Base-by-base conservation (phyloP, 2,888 invertebrate species). In the Thumatha senex region DNA sequence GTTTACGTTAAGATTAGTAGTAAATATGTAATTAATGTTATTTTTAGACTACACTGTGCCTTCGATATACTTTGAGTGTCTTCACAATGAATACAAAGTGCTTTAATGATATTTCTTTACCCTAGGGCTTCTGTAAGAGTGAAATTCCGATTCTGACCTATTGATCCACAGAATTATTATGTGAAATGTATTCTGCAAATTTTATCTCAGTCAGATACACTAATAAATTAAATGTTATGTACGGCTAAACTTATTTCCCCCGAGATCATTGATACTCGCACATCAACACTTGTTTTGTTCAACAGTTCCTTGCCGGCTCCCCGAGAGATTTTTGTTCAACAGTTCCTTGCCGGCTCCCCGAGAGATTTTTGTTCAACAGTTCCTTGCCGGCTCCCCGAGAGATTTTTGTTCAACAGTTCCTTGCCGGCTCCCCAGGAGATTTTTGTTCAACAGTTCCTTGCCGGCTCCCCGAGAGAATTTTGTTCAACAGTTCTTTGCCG, bases 261-360 rank as follows among this genome's bases (percentile, higher is more conserved):
- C 12, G 30, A 42, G 62, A 49, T 41, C 11, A 36, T 46, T 29
- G 9, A 41, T 39, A 40, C n/a, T n/a, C n/a, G n/a, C n/a, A n/a
- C 56, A 46, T 52, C 36, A 42, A 53, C 51, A 44, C 43, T 30
- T 51, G n/a, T n/a, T 49, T 41, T 40, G 40, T 50, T 42, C 41
- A 24, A 38, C 41, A 33, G 11, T 51, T 45, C 51, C 42, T 51
- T 47, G 13, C 40, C 18, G n/a, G 7, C 39, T 46, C 53, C 42
- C 30, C 35, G 9, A n/a, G n/a, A n/a, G n/a, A n/a, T n/a, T n/a
- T 49, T 41, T 40, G 40, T 50, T 42, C 41, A 24, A 38, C 41
- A 33, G 11, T 51, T 45, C 51, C 42, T 51, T 47, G 13, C 40
- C 18, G n/a, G 7, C 39, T 46, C 53, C 42, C 30, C 35, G 9